Base-by-base conservation (phyloP, 2,797 vertebrate species). In the Siniperca scherzeri region DNA sequence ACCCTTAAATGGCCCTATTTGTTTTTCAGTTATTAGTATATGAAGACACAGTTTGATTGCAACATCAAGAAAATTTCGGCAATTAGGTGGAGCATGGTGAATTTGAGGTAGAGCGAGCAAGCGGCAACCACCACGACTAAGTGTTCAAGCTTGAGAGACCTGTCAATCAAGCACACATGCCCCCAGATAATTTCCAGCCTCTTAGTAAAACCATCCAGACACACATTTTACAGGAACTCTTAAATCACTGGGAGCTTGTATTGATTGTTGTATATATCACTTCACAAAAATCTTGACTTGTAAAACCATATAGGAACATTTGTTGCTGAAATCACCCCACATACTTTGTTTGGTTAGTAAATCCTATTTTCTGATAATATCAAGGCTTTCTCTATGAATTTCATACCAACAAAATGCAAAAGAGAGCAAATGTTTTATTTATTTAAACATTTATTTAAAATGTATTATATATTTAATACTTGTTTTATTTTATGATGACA, bases 231-330 rank as follows among this genome's bases (percentile, higher is more conserved):
- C 36, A 19, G 61, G 13, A 85, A 70, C 50, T 74, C 44, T 56
- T 38, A 80, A 82, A 82, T 77, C 7, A 77, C 52, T 30, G 11
- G 44, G 22, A 70, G 65, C 6, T 22, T 19, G 69, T 68, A 83
- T 85, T 46, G 77, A 80, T 82, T 64, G 21, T 72, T 83, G 57
- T 42, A 77, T 80, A 57, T 17, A 46, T 82, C 72, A 74, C 42
- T 16, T 70, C 69, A 42, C 38, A 78, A 53, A 81, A 75, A 75
- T 8, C 56, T 1, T 3, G 57, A 61, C 71, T 33, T 78, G 40
- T 67, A 46, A 52, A 66, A n/a, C 27, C 57, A 40, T 10, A 50
- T 0, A 33, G 7, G 55, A 66, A 60, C 19, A 66, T 59, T 46
- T 65, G n/a, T 36, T 65, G 52, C 7, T 27, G 66, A 30, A 62